Conservation (phyloP, 1,140 invertebrate species). For the Zaprionus inermis region DNA sequence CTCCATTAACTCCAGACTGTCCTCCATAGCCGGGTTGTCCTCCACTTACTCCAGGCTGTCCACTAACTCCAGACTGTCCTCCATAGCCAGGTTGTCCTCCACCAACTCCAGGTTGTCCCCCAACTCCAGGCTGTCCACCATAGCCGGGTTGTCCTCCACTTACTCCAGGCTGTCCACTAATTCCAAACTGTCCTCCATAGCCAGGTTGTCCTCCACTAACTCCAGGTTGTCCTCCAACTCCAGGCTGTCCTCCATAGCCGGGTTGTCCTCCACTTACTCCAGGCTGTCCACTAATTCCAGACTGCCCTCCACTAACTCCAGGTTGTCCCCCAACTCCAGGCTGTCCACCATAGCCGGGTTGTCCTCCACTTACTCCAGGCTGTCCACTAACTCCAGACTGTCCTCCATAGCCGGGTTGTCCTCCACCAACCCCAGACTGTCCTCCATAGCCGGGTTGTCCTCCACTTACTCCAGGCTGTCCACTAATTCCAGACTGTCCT, state of each 20-base stretch:
- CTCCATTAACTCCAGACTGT: constrained; percentile 3
- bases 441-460: constrained; percentile 11
- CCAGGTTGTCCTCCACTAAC: constrained; percentile 20
- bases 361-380: constrained; percentile 1
- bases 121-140: constrained; percentile 4
- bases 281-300: constrained; percentile 8
- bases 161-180: no score
- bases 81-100: constrained; percentile 3
- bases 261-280: constrained; percentile 24
- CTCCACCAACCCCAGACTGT: constrained; percentile 1
- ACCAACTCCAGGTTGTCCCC: background rate
- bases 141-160: constrained; percentile 11
- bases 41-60: no score
- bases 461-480: no score
- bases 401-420: constrained; percentile 17
- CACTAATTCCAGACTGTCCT: background rate
- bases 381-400: constrained; percentile 21
- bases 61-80: constrained; percentile 11
- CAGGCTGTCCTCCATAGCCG: constrained; percentile 14
- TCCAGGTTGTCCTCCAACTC: constrained; percentile 17
- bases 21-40: constrained; percentile 13
- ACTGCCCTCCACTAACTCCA: constrained; percentile 8
- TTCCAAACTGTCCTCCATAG: constrained; percentile 28
- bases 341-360: constrained; percentile 30
- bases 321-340: constrained; percentile 18